Evolutionary conservation across 2,888 invertebrate genomes (phyloP).

Genomic region (Neoitamus cyanurus): DNA sequence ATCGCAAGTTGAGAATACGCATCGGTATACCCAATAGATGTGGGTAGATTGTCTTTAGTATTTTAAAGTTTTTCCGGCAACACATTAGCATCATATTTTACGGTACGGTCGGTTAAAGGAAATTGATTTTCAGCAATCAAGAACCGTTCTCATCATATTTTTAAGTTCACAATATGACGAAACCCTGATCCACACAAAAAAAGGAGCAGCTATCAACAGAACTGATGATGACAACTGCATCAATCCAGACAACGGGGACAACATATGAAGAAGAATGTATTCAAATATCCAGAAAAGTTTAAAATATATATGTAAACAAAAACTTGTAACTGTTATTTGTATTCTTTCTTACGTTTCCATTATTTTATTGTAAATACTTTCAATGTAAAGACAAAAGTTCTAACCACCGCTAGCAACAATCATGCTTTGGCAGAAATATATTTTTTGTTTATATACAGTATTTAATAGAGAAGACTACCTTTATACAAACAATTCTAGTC

Average conservation of each 20-base stretch:
- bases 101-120: background rate
- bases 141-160: background rate
- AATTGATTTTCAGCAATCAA: background rate
- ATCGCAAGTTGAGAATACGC: slow-evolving; percentile 10
- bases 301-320: slow-evolving; percentile 43
- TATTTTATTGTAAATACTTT: slow-evolving; percentile 34
- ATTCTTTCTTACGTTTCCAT: slow-evolving; percentile 35
- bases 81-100: background rate
- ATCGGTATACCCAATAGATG: slow-evolving; percentile 10
- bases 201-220: background rate
- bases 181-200: background rate
- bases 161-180: background rate
- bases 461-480: slow-evolving; percentile 4
- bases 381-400: slow-evolving; percentile 31
- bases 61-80: background rate
- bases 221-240: background rate
- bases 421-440: background rate
- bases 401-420: slow-evolving; percentile 14
- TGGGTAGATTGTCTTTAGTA: background rate
- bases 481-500: slow-evolving; percentile 39
- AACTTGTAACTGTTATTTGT: slow-evolving; percentile 42
- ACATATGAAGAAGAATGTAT: slow-evolving; percentile 41
- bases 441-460: slow-evolving; percentile 29
- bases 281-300: slow-evolving; percentile 26
- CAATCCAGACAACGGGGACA: slow-evolving; percentile 2